phyloP scores from a whole-genome alignment of 1,140 invertebrate genomes.

The Rhopalosiphum padi region DNA sequence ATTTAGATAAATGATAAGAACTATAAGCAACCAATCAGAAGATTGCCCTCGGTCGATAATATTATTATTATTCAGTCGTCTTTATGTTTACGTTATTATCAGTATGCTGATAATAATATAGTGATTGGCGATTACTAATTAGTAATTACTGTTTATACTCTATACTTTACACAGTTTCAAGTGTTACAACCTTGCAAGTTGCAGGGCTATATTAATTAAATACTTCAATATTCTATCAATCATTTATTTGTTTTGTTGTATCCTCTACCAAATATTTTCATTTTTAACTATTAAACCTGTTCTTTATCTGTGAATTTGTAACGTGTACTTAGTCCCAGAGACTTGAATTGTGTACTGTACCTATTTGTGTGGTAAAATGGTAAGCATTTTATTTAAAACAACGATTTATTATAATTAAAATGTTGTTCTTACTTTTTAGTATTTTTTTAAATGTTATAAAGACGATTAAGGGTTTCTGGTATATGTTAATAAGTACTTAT shows the following conservation, averaged over 20 bases:
- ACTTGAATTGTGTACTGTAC: background rate
- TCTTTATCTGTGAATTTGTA: background rate
- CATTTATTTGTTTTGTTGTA: no score
- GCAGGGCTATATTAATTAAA: background rate
- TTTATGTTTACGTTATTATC: background rate
- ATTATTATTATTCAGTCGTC: background rate
- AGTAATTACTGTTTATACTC: no score
- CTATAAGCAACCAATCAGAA: background rate
- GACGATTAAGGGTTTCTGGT: background rate
- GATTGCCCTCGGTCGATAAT: background rate
- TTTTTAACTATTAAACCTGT: background rate
- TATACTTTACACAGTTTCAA: no score
- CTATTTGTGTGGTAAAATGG: conserved; percentile 14
- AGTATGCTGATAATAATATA: no score
- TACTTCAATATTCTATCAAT: background rate
- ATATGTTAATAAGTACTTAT: background rate
- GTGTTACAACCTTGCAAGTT: background rate
- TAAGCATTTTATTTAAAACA: background rate
- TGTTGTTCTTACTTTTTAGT: background rate
- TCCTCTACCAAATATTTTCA: background rate
- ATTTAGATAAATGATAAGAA: background rate
- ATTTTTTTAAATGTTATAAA: background rate
- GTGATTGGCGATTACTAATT: no score
- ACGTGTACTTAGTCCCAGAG: background rate
- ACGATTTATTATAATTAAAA: background rate